Conservation (phyloP, 2,888 invertebrate genomes). For the Heliconius cydno region DNA sequence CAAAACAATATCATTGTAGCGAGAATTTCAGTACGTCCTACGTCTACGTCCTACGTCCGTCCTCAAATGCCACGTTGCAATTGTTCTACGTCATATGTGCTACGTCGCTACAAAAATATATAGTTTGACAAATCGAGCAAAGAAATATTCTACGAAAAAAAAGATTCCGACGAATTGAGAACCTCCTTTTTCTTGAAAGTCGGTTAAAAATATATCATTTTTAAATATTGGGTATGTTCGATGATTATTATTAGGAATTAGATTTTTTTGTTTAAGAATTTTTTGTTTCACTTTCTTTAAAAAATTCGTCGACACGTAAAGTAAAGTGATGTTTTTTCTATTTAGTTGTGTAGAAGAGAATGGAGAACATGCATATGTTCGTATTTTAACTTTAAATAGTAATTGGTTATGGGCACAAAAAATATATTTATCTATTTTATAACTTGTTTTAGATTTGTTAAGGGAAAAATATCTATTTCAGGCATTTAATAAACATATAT, state of each 20-base stretch:
- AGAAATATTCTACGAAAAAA: not conserved
- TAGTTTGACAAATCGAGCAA: not conserved
- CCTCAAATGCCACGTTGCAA: conserved; percentile 37
- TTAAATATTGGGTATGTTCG: not conserved
- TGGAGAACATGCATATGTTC: not conserved
- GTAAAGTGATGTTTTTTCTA: not conserved
- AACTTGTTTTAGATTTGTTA: no score
- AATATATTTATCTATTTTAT: no score
- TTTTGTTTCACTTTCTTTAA: not conserved
- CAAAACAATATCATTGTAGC: not conserved
- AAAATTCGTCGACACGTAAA: not conserved
- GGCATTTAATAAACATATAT: conserved; percentile 5
- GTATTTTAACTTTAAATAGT: not conserved
- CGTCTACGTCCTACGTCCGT: not conserved
- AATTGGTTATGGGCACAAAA: no score
- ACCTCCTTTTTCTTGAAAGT: no score
- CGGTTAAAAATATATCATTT: not conserved
- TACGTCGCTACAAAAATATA: conserved; percentile 31
- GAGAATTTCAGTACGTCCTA: not conserved
- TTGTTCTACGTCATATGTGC: conserved; percentile 23
- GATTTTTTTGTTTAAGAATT: not conserved
- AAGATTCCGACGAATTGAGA: no score
- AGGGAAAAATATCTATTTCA: no score
- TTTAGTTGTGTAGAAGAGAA: not conserved
- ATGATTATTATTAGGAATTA: not conserved